Conservation (phyloP, 2,113 vertebrate genomes). For the Tachysurus fulvidraco region DNA sequence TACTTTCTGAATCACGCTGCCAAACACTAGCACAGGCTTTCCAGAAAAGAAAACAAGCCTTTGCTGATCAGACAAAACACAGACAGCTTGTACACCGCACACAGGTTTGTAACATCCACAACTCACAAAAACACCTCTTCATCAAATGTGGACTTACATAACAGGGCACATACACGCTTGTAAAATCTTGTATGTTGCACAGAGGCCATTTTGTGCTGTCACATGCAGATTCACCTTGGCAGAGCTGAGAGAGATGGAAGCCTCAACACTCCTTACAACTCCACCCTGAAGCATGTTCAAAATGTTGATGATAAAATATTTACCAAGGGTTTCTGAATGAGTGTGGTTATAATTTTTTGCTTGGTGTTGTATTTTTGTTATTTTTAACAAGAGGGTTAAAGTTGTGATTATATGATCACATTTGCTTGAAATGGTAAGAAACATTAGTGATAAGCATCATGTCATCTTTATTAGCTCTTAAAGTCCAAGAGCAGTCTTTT, state of each 20-base stretch:
- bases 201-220: constrained; percentile 42
- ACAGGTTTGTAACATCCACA: constrained; percentile 33
- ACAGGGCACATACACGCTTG: constrained; percentile 12
- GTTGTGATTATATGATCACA: neutral
- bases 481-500: neutral
- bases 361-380: neutral
- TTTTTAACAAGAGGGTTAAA: neutral
- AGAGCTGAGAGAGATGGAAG: constrained; percentile 18
- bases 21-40: constrained; percentile 32
- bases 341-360: neutral
- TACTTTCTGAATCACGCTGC: constrained; percentile 5
- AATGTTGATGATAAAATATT: neutral
- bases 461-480: neutral
- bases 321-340: neutral
- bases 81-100: constrained; percentile 38
- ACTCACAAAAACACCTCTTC: constrained; percentile 25
- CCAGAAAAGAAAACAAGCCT: constrained; percentile 31
- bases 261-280: neutral
- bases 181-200: constrained; percentile 21
- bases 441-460: neutral
- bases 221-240: constrained; percentile 42
- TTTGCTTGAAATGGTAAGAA: no score
- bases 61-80: constrained; percentile 51
- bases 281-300: neutral
- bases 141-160: constrained; percentile 38